Percentiles rank a stretch among this genome's conserved stretches.
Conservation (phyloP, 2,113 vertebrate genomes). For the Rhea pennata region DNA sequence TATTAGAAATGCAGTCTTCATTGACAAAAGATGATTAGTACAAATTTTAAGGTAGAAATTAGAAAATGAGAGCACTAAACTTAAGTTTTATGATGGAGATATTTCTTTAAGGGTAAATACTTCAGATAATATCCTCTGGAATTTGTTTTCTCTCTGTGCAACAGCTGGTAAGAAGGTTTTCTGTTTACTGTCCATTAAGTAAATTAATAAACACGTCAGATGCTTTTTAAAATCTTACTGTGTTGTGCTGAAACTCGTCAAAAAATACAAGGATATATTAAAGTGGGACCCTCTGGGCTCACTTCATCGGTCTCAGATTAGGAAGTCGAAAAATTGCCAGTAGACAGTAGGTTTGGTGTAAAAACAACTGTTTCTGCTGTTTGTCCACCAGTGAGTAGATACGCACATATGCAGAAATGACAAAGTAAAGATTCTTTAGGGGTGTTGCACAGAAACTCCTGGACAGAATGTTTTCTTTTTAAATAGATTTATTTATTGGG, state of each 20-base stretch:
- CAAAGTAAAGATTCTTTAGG: not conserved
- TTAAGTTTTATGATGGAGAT: not conserved
- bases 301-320: not conserved
- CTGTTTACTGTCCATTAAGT: not conserved
- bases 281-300: not conserved
- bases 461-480: not conserved
- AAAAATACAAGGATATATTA: not conserved
- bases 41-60: not conserved
- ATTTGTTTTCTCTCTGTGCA: not conserved
- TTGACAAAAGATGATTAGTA: not conserved
- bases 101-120: not conserved
- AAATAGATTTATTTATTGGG: not conserved
- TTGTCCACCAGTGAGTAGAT: not conserved
- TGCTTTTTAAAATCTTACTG: not conserved
- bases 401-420: not conserved
- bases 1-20: not conserved
- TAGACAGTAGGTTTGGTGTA: accelerated
- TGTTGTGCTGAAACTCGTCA: not conserved
- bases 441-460: not conserved
- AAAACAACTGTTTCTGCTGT: not conserved
- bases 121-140: not conserved
- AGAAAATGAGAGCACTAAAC: not conserved
- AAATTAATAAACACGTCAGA: not conserved
- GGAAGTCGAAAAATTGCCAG: not conserved
- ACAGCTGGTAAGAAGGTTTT: not conserved